Evolutionary conservation across 2,113 vertebrate genomes (phyloP), one percentile per base, ranked within the genome.

Genomic region (Alouatta palliata): DNA sequence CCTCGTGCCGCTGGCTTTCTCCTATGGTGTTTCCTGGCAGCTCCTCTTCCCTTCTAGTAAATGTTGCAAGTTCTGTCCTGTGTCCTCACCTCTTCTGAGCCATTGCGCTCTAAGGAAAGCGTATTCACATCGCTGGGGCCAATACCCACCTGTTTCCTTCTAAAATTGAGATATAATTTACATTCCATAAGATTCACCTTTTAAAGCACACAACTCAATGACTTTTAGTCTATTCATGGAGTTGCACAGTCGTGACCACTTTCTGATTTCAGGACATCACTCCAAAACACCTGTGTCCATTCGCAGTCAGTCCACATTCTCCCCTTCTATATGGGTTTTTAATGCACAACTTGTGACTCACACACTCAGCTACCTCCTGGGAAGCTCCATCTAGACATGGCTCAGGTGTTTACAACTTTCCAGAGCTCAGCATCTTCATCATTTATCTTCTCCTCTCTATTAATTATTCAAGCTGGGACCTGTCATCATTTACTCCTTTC

Each of bases 21-120:
- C 20, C 40, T 71, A 40, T 71, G 64, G 73, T 54, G 0, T 35
- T 30, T 70, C 77, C 79, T 58, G 30, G 20, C 30, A 16, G 30
- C 77, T 13, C 13, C 43, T 25, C 37, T 45, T 49, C 14, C 8
- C 27, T 64, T 7, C 37, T 20, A 21, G 81, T 66, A 45, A n/a
- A 49, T 14, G 58, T 66, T 66, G 19, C 32, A 14, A 35, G 32
- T 35, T n/a, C 43, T 49, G 6, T 47, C 5, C 43, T n/a, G 5
- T 8, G 25, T 68, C 30, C 66, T 82, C 3, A 1, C 56, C 25
- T 43, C 37, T 71, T 23, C 5, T 12, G 27, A 45, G 8, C 20
- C 37, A 8, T 1, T 0, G 1, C 3, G 14, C 21, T 25, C 49
- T 64, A 4, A 2, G 32, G 40, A 76, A 45, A n/a, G 32, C 30